A percentile compares a stretch with the other conserved stretches of the same genome.
Conservation (phyloP, 1,140 invertebrate genomes). For the Nylanderia fulva region DNA sequence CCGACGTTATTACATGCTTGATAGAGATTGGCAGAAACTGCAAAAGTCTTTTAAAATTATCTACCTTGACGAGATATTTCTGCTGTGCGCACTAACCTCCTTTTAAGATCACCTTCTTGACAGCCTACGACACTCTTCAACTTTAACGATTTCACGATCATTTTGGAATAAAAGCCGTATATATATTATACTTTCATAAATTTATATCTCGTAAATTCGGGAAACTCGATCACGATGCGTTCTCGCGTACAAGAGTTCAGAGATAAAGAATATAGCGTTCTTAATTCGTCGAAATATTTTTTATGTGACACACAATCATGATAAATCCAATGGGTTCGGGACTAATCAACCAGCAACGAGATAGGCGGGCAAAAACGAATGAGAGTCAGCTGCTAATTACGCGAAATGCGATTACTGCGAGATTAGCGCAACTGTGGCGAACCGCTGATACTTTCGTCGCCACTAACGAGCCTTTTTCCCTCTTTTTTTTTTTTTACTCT, state of each 20-base stretch:
- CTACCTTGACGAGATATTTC: constrained; percentile 20
- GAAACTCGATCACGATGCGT: not conserved
- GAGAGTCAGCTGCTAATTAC: constrained; percentile 52
- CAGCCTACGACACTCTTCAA: constrained; percentile 36
- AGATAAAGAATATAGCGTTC: not conserved
- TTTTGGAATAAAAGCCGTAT: constrained; percentile 3
- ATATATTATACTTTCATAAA: not conserved
- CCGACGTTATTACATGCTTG: constrained; percentile 45
- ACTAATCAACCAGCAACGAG: constrained; percentile 14
- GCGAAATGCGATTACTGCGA: constrained; percentile 39
- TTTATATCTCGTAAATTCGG: constrained; percentile 5
- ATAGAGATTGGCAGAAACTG: constrained; percentile 67
- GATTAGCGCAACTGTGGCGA: constrained; percentile 50
- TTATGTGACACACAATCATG: not conserved
- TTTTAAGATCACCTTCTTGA: constrained; percentile 46
- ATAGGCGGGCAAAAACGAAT: constrained; percentile 20
- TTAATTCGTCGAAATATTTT: not conserved
- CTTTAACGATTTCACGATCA: constrained; percentile 43
- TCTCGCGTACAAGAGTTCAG: not conserved
- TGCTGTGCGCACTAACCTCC: constrained; percentile 7
- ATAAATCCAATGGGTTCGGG: not conserved
- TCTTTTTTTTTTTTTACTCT: constrained; percentile 1
- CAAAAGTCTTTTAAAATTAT: constrained; percentile 50
- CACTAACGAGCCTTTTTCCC: constrained; percentile 44
- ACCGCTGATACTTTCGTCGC: constrained; percentile 47